These are phyloP conservation scores for Drosophila eugracilis DNA, from an alignment of 1,140 invertebrate genomes.

Conservation along the genomic window DNA sequence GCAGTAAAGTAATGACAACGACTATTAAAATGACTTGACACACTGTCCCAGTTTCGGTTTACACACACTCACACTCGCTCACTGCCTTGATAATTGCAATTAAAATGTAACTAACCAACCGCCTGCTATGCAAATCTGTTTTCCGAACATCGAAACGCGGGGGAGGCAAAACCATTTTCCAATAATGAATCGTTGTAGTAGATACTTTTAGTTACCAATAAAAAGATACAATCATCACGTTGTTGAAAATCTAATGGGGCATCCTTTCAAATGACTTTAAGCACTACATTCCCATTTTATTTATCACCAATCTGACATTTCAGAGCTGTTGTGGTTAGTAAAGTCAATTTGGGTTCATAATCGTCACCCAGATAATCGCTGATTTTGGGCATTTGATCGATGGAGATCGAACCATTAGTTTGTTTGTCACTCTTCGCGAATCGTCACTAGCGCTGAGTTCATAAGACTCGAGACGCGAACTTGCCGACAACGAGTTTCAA, in stretches of 20 bases:
- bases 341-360: not conserved
- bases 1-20: constrained; percentile 15
- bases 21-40: constrained; percentile 77
- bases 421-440: constrained; percentile 25
- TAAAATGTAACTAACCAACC: constrained; percentile 60
- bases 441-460: constrained; percentile 24
- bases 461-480: constrained; percentile 61
- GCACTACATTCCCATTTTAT: not conserved
- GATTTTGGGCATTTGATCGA: not conserved
- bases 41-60: constrained; percentile 73
- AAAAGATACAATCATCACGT: too few species aligned
- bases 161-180: not conserved
- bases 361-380: constrained; percentile 6
- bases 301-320: not conserved
- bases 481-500: constrained; percentile 26
- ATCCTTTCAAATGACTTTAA: too few species aligned
- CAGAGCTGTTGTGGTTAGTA: not conserved
- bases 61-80: constrained; percentile 13
- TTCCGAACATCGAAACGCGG: constrained; percentile 12
- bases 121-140: constrained; percentile 29
- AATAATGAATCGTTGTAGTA: too few species aligned
- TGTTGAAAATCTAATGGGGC: not conserved
- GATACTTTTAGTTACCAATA: too few species aligned
- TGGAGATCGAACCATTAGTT: constrained; percentile 4
- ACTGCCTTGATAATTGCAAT: constrained; percentile 59